Evolutionary conservation across 2,113 vertebrate species (phyloP).

Genomic region (Brachyhypopomus gauderio): DNA sequence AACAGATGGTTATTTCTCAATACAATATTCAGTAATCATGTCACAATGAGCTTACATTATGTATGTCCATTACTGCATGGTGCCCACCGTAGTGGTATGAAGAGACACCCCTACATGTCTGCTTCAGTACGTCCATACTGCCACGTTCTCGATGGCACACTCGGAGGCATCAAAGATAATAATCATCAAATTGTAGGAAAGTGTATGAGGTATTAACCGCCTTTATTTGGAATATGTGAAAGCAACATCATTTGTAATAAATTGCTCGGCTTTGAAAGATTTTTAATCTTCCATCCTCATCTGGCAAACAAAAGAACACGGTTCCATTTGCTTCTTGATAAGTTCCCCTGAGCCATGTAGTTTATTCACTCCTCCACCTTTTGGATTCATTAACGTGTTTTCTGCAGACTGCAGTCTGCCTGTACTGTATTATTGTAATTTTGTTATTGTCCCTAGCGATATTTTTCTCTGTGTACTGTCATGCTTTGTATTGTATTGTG

Average conservation of each 20-base stretch:
- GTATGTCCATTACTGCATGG: too few relatives aligned
- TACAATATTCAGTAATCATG: too few relatives aligned
- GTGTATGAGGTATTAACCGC: too few relatives aligned
- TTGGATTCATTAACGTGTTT: neutral
- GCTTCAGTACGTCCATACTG: too few relatives aligned
- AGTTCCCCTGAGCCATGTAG: neutral
- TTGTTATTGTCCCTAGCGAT: neutral
- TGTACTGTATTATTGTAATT: neutral
- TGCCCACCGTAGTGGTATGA: too few relatives aligned
- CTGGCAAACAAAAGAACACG: neutral
- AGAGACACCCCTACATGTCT: too few relatives aligned
- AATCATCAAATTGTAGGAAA: too few relatives aligned
- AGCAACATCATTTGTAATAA: neutral
- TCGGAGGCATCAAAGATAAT: too few relatives aligned
- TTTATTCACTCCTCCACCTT: constrained; percentile 7
- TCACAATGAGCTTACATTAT: too few relatives aligned
- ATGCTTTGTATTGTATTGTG: neutral
- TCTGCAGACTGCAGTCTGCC: neutral
- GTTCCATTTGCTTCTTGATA: neutral
- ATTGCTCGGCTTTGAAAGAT: neutral
- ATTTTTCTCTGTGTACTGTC: neutral
- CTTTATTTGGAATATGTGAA: too few relatives aligned
- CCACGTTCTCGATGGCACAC: too few relatives aligned
- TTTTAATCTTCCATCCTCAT: neutral
- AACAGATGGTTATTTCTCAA: too few relatives aligned